Base-by-base conservation (phyloP, 2,113 vertebrate species). In the Crocuta crocuta region DNA sequence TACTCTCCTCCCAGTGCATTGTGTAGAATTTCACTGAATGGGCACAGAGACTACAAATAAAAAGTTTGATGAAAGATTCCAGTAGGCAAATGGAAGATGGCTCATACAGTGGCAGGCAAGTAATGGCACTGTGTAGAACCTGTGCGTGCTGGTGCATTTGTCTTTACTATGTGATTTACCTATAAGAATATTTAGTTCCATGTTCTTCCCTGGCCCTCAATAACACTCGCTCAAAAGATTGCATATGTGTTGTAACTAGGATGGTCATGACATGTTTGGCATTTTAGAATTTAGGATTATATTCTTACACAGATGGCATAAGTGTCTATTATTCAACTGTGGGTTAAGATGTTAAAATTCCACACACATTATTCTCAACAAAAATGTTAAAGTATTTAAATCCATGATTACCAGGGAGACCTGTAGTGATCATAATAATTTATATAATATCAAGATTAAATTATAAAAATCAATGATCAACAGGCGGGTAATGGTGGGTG, bases 221-320 rank as follows among this genome's bases (percentile, higher is more conserved):
- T 33, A 86, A 73, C 4, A 92, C 7, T 10, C 63, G 89, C 45
- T 92, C 21, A 91, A 86, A 89, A 79, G 23, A 19, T 39, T 39
- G 5, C 33, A 2, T 16, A 5, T 19, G 0, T 92, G 26, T 24
- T 86, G 12, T 76, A 85, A 81, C 1, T 31, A 86, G 8, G 12
- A 85, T 28, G 55, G 21, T 17, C 8, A 3, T 35, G 10, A 48
- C 1, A 10, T 15, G 12, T 68, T 7, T 89, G 11, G 0, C 23
- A 79, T 94, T 87, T 93, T 24, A 79, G 15, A 90, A 83, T 74
- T 63, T 33, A 83, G 63, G 19, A 87, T 68, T 87, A 63, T 82
- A 28, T 74, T 86, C 26, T 94, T 43, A 0, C 4, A 39, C 50
- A 73, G 0, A 5, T 81, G 13, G 0, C 31, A 39, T 28, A 55